Evolutionary conservation across 2,888 invertebrate genomes (phyloP), one percentile per base, ranked within the genome.

Genomic region (Pseudanteris insignis): DNA sequence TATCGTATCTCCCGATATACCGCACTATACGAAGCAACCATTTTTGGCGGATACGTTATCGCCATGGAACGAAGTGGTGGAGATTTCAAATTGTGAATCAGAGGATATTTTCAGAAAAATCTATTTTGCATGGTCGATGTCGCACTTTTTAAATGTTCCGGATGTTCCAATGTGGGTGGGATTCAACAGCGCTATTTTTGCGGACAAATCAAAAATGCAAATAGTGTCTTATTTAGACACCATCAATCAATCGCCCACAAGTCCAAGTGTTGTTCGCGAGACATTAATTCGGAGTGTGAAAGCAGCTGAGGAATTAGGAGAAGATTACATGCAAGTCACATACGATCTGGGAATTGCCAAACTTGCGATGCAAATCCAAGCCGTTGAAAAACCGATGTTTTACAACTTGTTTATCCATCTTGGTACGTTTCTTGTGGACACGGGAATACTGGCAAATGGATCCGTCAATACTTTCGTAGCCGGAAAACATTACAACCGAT

Each of bases 131-230:
- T 69, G 64, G 64, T 36, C 69, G 58, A 6, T 73, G 1, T 67
- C 67, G 0, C 69, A 72, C 51, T 43, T 21, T 2, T 33, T 67
- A 1, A 14, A 66, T 40, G 38, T 73, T 15, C 18, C 18, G 6
- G 18, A 18, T 18, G 6, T n/a, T 4, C 26, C 26, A n/a, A 26
- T 26, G 26, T 76, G 74, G 74, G 68, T 70, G 9, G 73, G 74
- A n/a, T 76, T 65, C 32, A 72, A 75, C 58, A 63, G 63, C 36
- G 21, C 14, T 25, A 60, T 72, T 13, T 8, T 36, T 11, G 25
- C 51, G 7, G 71, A 75, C 37, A 37, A 48, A 14, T 55, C 53
- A 24, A 6, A 28, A 3, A 55, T 54, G 26, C 71, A 74, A 62
- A 26, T 6, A 26, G 8, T 26, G 3, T 5, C 26, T 6, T 26